Evolutionary conservation across 2,888 invertebrate genomes (phyloP).

Genomic region (Subacronicta megacephala): DNA sequence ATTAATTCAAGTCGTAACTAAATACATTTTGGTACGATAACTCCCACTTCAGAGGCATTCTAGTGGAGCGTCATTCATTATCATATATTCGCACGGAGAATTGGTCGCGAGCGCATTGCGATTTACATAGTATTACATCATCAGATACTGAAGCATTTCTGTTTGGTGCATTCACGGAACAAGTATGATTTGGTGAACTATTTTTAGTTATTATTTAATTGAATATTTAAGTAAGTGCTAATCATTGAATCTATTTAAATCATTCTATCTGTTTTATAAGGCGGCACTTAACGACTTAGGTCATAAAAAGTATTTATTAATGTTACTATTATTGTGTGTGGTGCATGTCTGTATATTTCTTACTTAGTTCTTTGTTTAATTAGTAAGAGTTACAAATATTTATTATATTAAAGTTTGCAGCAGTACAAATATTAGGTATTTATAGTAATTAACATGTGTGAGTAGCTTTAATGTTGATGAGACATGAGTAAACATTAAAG

Average conservation of each 20-base stretch:
- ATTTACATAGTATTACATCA: constrained; percentile 41
- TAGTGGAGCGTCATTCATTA: constrained; percentile 44
- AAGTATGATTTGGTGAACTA: constrained; percentile 4
- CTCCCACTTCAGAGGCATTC: constrained; percentile 28
- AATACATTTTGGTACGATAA: constrained; percentile 26
- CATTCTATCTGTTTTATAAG: neutral
- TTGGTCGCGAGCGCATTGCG: constrained; percentile 20
- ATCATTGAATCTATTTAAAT: neutral
- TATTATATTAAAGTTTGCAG: too few relatives aligned
- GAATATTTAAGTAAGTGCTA: neutral
- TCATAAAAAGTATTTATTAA: neutral
- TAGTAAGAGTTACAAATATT: too few relatives aligned
- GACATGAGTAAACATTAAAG: too few relatives aligned
- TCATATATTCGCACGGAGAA: constrained; percentile 23
- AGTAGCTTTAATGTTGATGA: too few relatives aligned
- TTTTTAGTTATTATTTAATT: neutral
- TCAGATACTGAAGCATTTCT: constrained; percentile 14
- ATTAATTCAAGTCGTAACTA: constrained; percentile 21
- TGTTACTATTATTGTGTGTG: neutral
- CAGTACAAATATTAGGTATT: neutral
- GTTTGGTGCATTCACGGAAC: constrained; percentile 14
- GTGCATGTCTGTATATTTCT: neutral
- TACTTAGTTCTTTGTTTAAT: neutral
- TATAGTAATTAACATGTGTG: neutral
- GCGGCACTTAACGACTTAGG: too few relatives aligned